These are phyloP conservation scores for Tachina lurida DNA, from an alignment of 2,888 invertebrate genomes.

Conservation along the genomic window DNA sequence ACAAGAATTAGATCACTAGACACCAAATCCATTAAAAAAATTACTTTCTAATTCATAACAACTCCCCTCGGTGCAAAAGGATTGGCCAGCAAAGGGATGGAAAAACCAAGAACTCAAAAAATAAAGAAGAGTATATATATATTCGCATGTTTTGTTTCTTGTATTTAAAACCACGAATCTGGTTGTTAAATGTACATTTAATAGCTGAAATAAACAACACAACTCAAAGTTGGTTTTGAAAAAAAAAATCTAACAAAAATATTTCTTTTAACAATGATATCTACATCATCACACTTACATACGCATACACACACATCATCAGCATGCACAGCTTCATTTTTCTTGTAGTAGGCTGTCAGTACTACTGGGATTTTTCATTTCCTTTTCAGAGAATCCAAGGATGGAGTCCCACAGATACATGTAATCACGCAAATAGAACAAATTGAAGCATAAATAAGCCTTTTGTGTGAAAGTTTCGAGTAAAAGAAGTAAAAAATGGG, in stretches of 20 bases:
- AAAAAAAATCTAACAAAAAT: conserved; percentile 21
- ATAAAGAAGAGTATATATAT: not conserved
- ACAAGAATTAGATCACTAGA: conserved; percentile 46
- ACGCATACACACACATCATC: not conserved
- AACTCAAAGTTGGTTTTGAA: conserved; percentile 1
- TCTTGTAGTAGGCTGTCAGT: conserved; percentile 21
- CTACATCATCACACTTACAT: conserved; percentile 16
- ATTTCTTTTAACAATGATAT: conserved; percentile 1
- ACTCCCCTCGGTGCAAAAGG: conserved; percentile 5
- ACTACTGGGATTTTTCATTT: conserved; percentile 58
- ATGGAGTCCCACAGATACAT: conserved; percentile 64
- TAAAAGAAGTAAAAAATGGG: conserved; percentile 15
- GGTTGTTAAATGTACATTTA: conserved; percentile 52
- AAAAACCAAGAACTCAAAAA: conserved; percentile 13
- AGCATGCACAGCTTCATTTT: conserved; percentile 4
- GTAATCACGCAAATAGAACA: conserved; percentile 70
- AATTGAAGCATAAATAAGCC: conserved; percentile 71
- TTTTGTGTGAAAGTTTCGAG: conserved; percentile 60
- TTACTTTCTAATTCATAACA: conserved; percentile 10
- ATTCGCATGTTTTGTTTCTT: conserved; percentile 31
- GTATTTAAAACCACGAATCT: conserved; percentile 63
- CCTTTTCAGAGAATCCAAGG: conserved; percentile 41
- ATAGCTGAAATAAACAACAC: conserved; percentile 6
- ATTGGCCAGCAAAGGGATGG: conserved; percentile 5
- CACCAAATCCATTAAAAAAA: conserved; percentile 48